Evolutionary conservation across 37 sponge, comb jelly and placozoan species (phyloP), one percentile per base, ranked within the genome.

Genomic region (Aplysina aerophoba): DNA sequence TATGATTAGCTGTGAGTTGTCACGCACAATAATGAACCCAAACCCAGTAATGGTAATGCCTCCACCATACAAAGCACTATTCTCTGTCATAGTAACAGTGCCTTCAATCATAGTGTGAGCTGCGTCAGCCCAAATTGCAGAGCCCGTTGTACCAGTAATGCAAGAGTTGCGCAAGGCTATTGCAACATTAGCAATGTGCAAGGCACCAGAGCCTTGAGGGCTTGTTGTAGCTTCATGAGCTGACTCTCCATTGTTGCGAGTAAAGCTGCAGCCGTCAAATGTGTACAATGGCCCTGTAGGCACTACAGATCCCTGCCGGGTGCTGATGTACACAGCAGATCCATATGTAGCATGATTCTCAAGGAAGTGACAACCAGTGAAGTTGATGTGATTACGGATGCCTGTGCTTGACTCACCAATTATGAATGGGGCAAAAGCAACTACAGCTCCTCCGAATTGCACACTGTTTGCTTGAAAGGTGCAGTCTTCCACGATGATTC

Each of bases 301-400:
- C 50, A 44, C 8, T 44, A 44, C 50, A 44, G 50, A 11, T 8
- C 54, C n/a, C 24, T 39, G 50, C 22, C 8, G 24, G 38, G 38
- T 50, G 30, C 28, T 53, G 17, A 81, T 33, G 15, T 17, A 11
- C 28, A 88, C 58, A 28, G 75, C 88, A 0, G 71, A 75, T 55
- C 87, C 87, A 44, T 27, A 27, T 56, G 73, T 20, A 24, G 63
- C 88, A 38, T 20, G 15, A 55, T 88, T 88, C 15, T 68, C 27
- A n/a, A 36, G 5, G 55, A 88, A 88, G 3, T 0, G 1, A 33
- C 55, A 39, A 6, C 64, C 61, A 4, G 39, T 56, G 54, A 75
- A 75, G 27, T 11, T 33, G 3, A 86, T 24, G 22, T 61, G 33
- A 62, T 31, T 31, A 21, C 13, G 6, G 4, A 38, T 55, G 8